Percentiles rank a stretch among this genome's conserved stretches.
Evolutionary conservation across 2,113 vertebrate species (phyloP).

Genomic region (Edolisoma coerulescens): DNA sequence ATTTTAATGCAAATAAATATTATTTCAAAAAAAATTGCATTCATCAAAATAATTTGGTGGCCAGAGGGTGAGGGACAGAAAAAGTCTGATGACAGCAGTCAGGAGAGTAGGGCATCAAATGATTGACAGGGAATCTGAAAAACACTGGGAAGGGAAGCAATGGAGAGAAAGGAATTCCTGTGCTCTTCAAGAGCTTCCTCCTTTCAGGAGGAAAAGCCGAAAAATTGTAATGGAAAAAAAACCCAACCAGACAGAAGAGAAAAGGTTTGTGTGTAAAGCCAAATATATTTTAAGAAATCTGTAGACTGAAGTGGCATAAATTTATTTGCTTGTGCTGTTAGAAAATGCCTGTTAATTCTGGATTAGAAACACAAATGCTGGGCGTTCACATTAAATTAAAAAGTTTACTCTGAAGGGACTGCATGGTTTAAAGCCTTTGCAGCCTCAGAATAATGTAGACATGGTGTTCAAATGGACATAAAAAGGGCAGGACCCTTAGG

Average conservation of each 20-base stretch:
- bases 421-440: neutral
- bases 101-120: neutral
- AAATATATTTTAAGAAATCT: neutral
- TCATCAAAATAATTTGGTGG: neutral
- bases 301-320: neutral
- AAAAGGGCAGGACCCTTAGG: neutral
- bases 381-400: neutral
- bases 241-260: neutral
- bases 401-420: neutral
- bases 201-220: neutral
- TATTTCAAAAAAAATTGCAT: neutral
- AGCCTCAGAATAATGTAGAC: neutral
- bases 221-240: neutral
- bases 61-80: neutral
- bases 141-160: neutral
- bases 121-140: neutral
- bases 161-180: neutral
- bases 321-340: neutral
- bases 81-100: neutral
- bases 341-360: neutral
- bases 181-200: neutral
- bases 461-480: neutral
- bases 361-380: neutral
- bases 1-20: neutral
- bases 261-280: neutral